Conservation (phyloP, 37 sponge, comb jelly and placozoan genomes). For the Lycopodina hypogea region DNA sequence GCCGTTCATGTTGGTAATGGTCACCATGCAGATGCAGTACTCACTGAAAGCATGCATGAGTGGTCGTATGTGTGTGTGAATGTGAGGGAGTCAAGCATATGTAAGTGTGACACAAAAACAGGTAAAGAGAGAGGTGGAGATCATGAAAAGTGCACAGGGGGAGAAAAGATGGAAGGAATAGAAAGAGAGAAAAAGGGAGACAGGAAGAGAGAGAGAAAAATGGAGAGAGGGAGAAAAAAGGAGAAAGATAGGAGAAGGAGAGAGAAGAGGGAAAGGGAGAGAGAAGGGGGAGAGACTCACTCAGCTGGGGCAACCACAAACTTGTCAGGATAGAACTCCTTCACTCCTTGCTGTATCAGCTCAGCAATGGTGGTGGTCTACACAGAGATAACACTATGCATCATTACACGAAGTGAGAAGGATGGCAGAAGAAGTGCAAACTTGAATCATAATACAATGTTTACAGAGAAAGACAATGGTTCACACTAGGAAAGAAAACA, state of each 20-base stretch:
- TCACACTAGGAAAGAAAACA: too few relatives aligned
- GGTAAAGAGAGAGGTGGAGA: conserved; percentile 17
- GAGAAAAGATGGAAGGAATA: too few relatives aligned
- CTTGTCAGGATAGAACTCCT: conserved; percentile 71
- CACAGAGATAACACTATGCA: background rate
- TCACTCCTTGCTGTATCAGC: conserved; percentile 53
- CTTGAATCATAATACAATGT: too few relatives aligned
- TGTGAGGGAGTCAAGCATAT: conserved; percentile 4
- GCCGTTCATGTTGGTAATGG: conserved; percentile 57
- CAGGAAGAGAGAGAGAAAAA: too few relatives aligned
- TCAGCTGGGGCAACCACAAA: conserved; percentile 42
- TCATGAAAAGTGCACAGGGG: background rate
- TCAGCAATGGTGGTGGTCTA: conserved; percentile 63
- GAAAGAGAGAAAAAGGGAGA: too few relatives aligned
- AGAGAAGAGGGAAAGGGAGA: conserved; percentile 40
- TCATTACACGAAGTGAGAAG: background rate
- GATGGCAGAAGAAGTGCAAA: too few relatives aligned
- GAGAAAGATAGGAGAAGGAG: too few relatives aligned
- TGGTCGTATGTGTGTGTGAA: conserved; percentile 7
- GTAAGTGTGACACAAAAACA: background rate
- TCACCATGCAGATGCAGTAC: conserved; percentile 75
- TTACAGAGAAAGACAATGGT: too few relatives aligned
- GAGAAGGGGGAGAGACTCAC: conserved; percentile 21
- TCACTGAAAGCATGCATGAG: conserved; percentile 31
- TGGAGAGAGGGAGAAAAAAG: too few relatives aligned